Evolutionary conservation across 2,888 invertebrate genomes (phyloP).

Genomic region (Microplitis deprimator): DNA sequence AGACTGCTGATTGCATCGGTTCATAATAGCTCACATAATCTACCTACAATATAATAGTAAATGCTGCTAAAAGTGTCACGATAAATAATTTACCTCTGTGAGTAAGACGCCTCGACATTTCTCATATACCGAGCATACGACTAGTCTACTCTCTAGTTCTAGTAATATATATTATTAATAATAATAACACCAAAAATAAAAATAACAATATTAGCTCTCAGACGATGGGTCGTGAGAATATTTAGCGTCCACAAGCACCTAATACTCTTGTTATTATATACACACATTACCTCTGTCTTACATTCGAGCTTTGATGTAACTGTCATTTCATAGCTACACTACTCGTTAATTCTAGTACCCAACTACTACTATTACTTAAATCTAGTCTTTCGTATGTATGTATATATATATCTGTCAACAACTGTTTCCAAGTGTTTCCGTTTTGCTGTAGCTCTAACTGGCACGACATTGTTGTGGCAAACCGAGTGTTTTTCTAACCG

Average conservation of each 20-base stretch:
- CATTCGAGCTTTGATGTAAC: not conserved
- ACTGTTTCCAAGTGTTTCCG: not conserved
- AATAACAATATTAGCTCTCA: too few species aligned
- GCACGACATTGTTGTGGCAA: not conserved
- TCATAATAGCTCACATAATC: constrained; percentile 4
- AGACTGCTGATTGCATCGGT: constrained; percentile 12
- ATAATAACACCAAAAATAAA: not conserved
- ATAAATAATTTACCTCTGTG: constrained; percentile 15
- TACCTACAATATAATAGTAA: not conserved
- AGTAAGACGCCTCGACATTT: not conserved
- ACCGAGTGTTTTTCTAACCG: not conserved
- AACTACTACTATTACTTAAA: not conserved
- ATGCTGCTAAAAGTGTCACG: not conserved
- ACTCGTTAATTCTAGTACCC: not conserved
- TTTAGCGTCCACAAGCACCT: too few species aligned
- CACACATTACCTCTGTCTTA: not conserved
- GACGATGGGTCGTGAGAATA: too few species aligned
- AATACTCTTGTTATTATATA: not conserved
- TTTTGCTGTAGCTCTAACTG: constrained; percentile 4
- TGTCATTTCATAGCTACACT: not conserved
- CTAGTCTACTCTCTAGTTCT: not conserved
- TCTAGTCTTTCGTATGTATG: not conserved
- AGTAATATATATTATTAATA: not conserved
- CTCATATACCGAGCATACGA: not conserved
- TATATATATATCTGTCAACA: constrained; percentile 8